Evolutionary conservation across 2,888 invertebrate species (phyloP).

Genomic region (Tetragnatha montana): DNA sequence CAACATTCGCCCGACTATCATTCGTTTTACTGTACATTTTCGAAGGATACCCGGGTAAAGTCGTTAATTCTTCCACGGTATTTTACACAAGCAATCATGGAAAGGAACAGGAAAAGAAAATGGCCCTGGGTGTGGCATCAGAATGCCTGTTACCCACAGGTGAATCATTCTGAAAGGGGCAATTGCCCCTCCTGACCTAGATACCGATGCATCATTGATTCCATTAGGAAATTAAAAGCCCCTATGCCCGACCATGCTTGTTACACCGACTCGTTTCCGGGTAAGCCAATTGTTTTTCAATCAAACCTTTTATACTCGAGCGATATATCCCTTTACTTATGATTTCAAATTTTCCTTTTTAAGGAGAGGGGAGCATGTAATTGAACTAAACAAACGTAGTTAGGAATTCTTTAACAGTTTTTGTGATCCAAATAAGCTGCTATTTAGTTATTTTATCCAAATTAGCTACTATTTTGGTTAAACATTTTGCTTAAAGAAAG

Average conservation of each 20-base stretch:
- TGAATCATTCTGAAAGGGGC: conserved; percentile 33
- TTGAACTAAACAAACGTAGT: too few relatives aligned
- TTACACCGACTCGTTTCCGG: conserved; percentile 18
- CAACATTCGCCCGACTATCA: background rate
- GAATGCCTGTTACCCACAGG: conserved; percentile 47
- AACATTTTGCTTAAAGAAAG: too few relatives aligned
- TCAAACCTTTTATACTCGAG: background rate
- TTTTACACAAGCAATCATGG: conserved; percentile 6
- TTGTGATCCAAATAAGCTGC: too few relatives aligned
- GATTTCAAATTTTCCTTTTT: background rate
- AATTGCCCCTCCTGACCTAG: conserved; percentile 52
- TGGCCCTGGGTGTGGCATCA: conserved; percentile 43
- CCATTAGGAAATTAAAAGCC: conserved; percentile 64
- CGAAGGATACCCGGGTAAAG: background rate
- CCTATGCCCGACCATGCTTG: conserved; percentile 12
- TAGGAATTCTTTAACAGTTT: too few relatives aligned
- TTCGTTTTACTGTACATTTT: background rate
- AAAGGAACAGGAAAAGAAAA: conserved; percentile 15
- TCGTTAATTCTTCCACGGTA: background rate
- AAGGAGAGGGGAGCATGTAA: too few relatives aligned
- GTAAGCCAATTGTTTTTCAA: background rate
- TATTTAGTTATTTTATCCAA: too few relatives aligned
- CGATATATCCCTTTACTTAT: background rate
- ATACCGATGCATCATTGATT: conserved; percentile 31
- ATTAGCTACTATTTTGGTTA: too few relatives aligned